Evolutionary conservation across 2,888 invertebrate genomes (phyloP).

Genomic region (Lochmaea capreae): DNA sequence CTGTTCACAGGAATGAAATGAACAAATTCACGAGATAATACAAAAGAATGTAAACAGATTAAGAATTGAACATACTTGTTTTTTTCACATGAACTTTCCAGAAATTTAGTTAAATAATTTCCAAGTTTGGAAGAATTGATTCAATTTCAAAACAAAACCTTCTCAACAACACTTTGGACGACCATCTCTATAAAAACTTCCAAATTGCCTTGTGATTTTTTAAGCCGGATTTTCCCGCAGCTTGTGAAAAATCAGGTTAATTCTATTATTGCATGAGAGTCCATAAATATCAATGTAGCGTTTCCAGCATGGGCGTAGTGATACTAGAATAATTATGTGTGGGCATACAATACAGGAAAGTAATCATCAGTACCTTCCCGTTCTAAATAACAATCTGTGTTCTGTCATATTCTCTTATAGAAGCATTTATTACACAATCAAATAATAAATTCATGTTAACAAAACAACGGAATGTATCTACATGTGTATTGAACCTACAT

Average conservation of each 20-base stretch:
- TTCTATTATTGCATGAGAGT: neutral
- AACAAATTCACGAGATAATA: no score
- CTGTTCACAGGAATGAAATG: no score
- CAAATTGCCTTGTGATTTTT: neutral
- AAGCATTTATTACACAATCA: conserved; percentile 25
- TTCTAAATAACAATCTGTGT: conserved; percentile 15
- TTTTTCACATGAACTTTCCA: no score
- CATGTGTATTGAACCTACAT: conserved; percentile 44
- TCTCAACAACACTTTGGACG: no score
- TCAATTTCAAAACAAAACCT: no score
- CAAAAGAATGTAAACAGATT: no score
- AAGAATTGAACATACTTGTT: no score
- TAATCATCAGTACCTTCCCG: conserved; percentile 10
- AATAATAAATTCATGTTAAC: conserved; percentile 30
- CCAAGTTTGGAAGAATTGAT: no score
- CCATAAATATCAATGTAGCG: neutral
- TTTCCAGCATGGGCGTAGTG: neutral
- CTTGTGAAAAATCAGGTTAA: neutral
- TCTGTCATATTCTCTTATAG: conserved; percentile 17
- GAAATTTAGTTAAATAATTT: no score
- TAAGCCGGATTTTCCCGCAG: neutral
- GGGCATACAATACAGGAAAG: conserved; percentile 16
- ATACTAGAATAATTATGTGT: conserved; percentile 1
- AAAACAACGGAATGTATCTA: conserved; percentile 41
- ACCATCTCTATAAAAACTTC: no score